phyloP scores from a whole-genome alignment of 64 coral and sea anemone species.

The Porites lutea region DNA sequence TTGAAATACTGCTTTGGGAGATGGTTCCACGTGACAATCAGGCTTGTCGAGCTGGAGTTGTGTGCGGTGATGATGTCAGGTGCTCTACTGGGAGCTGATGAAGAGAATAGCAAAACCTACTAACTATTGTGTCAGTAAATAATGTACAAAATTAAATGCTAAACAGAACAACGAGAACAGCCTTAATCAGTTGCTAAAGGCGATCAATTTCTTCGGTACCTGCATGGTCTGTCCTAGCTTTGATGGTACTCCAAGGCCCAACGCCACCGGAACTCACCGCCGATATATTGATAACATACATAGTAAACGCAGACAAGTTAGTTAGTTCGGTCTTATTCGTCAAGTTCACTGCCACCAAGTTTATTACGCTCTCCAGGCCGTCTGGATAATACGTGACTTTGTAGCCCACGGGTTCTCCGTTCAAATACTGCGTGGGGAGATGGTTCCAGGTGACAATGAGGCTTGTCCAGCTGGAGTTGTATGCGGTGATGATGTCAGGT shows the following conservation, averaged over 20 bases:
- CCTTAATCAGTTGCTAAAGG: too few species aligned
- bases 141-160: too few species aligned
- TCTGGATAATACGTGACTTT: not conserved
- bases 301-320: not conserved
- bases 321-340: not conserved
- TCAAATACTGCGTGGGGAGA: not conserved
- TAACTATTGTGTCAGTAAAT: too few species aligned
- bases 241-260: not conserved
- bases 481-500: not conserved
- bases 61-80: not conserved
- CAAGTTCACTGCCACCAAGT: not conserved
- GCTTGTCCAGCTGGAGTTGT: constrained; percentile 1
- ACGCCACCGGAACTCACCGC: constrained; percentile 20
- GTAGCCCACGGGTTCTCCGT: constrained; percentile 3
- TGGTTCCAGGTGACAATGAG: constrained; percentile 5
- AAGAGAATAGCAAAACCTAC: too few species aligned
- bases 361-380: not conserved
- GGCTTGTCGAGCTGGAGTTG: not conserved
- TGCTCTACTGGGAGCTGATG: not conserved
- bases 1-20: not conserved
- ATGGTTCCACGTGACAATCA: not conserved
- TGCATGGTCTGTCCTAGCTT: not conserved
- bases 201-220: not conserved
- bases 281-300: not conserved
- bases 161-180: too few species aligned